Base-by-base conservation (phyloP, 2,888 invertebrate genomes). In the Xylophagus ater region DNA sequence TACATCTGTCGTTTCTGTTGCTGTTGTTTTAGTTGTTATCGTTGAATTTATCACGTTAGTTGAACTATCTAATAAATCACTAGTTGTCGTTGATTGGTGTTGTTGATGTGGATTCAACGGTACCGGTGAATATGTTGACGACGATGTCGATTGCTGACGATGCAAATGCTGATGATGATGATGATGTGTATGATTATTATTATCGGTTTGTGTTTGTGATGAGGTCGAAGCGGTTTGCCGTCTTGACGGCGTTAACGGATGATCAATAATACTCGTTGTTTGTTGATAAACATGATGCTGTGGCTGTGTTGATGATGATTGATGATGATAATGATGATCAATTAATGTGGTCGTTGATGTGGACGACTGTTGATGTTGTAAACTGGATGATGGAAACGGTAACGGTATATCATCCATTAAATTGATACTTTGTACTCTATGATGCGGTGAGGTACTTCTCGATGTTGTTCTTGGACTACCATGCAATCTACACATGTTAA, bases 401-500 rank as follows among this genome's bases (percentile, higher is more conserved):
- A 51, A 34, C 9, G 48, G 45, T 33, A 50, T 47, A 35, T 65
- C 65, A 43, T 65, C 64, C 57, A 65, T 57, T 47, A 65, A 46
- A 53, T 60, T 63, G 42, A 60, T 53, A 44, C 56, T 58, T 53
- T 65, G 65, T 53, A 62, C 61, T 50, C 65, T 54, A 49, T 60
- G 47, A 47, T 64, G 60, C 25, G 65, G 65, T 52, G 65, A 65
- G 45, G 61, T 62, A 54, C 63, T 63, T 41, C 63, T 58, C 42
- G 65, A 65, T 14, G 61, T 61, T 40, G 60, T 61, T 51, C 63
- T 65, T 29, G 65, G 65, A 53, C 65, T 65, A 40, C 65, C 60
- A 48, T 65, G 65, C 53, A 65, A 52, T 49, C 60, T 62, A 44
- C 37, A 49, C 33, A 51, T 45, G 40, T 47, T 49, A 25, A 49